Percentiles rank a stretch among this genome's conserved stretches.
Conservation (phyloP, 1,140 invertebrate genomes). For the Trichomalopsis sarcophagae region DNA sequence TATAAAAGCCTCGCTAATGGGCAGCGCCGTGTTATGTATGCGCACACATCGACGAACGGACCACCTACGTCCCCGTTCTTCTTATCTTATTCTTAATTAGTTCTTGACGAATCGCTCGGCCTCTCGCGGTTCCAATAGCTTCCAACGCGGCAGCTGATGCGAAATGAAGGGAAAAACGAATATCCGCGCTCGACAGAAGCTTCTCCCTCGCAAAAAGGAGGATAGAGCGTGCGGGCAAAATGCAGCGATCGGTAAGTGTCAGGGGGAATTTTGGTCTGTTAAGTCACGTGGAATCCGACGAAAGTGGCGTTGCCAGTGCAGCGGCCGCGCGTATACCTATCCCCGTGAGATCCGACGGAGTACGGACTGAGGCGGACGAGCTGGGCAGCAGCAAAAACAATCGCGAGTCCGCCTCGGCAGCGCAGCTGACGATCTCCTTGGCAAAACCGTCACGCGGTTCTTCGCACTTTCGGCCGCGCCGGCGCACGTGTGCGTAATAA, state of each 20-base stretch:
- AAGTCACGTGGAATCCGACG: slow-evolving; percentile 45
- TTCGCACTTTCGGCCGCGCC: slow-evolving; percentile 20
- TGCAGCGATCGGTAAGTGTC: slow-evolving; percentile 43
- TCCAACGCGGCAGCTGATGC: background rate
- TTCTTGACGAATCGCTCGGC: slow-evolving; percentile 56
- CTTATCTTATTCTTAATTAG: slow-evolving; percentile 65
- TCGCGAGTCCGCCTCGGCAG: background rate
- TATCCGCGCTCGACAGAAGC: too few relatives aligned
- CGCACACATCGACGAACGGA: slow-evolving; percentile 45
- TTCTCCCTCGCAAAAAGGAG: background rate
- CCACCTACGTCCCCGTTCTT: slow-evolving; percentile 61
- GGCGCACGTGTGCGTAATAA: slow-evolving; percentile 59
- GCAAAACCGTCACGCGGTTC: background rate
- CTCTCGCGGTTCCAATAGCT: slow-evolving; percentile 39
- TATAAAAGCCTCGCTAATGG: slow-evolving; percentile 70
- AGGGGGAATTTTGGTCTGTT: slow-evolving; percentile 44
- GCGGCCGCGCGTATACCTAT: background rate
- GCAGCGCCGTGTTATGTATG: background rate
- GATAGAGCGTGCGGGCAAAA: background rate
- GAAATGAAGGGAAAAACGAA: background rate
- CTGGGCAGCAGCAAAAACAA: slow-evolving; percentile 4
- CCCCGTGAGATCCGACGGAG: background rate
- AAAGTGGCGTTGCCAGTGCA: slow-evolving; percentile 15
- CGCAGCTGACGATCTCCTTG: background rate
- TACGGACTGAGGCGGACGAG: slow-evolving; percentile 9